These are phyloP conservation scores for Argyresthia albistria DNA, from an alignment of 2,888 invertebrate genomes.

Conservation along the genomic window DNA sequence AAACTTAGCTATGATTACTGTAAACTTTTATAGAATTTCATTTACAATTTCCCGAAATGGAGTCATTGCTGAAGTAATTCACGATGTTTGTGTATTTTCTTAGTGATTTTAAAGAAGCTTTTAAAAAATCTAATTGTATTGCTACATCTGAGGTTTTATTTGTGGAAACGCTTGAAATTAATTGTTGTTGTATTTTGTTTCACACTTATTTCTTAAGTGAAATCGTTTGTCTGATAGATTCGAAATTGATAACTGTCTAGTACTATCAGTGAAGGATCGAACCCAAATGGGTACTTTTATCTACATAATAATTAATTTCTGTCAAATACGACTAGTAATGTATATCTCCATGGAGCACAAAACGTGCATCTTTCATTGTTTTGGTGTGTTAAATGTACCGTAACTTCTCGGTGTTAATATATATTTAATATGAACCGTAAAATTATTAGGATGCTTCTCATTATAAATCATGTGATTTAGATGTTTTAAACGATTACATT, in stretches of 20 bases:
- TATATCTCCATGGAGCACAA: constrained; percentile 22
- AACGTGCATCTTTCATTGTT: constrained; percentile 40
- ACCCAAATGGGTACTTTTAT: constrained; percentile 27
- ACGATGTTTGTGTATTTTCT: background rate
- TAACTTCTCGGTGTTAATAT: background rate
- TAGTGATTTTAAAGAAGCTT: background rate
- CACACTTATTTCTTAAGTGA: background rate
- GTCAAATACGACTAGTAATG: constrained; percentile 41
- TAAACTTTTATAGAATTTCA: constrained; percentile 4
- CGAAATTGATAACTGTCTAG: constrained; percentile 57
- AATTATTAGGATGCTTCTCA: background rate
- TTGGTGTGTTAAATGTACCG: constrained; percentile 46
- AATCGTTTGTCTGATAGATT: constrained; percentile 51
- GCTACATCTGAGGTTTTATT: background rate
- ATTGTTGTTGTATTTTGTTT: background rate
- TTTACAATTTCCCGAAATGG: background rate
- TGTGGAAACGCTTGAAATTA: background rate
- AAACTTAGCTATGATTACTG: background rate
- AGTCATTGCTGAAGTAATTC: background rate
- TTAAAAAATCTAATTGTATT: background rate
- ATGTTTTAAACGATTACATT: constrained; percentile 21
- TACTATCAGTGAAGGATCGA: constrained; percentile 39
- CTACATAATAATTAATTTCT: constrained; percentile 25
- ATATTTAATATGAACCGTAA: background rate
- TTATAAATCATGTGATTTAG: background rate